Percentiles rank a stretch among this genome's conserved stretches.
phyloP scores from a whole-genome alignment of 2,113 vertebrate genomes.

The Charina bottae region DNA sequence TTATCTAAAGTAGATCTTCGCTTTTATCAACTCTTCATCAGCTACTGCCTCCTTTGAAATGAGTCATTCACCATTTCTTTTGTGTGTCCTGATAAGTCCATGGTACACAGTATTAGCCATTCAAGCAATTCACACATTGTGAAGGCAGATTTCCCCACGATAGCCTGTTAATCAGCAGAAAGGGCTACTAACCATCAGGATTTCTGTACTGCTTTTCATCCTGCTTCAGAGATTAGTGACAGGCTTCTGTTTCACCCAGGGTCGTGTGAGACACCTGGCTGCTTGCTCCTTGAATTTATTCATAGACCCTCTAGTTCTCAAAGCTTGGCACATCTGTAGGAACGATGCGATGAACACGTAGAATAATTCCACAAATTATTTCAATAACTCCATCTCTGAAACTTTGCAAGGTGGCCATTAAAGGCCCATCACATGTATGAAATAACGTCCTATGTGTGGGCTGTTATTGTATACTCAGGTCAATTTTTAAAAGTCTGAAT shows the following conservation, averaged over 20 bases:
- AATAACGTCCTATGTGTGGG: not conserved
- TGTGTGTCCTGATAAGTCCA: not conserved
- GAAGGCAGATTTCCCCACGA: not conserved
- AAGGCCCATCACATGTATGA: not conserved
- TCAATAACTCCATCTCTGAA: not conserved
- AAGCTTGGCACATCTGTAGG: not conserved
- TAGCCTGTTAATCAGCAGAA: slow-evolving; percentile 13
- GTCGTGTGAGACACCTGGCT: not conserved
- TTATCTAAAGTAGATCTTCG: not conserved
- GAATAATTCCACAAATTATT: not conserved
- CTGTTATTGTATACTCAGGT: not conserved
- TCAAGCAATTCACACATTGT: not conserved
- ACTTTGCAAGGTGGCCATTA: not conserved
- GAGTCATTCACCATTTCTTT: not conserved
- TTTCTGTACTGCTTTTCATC: not conserved
- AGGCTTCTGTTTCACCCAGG: not conserved
- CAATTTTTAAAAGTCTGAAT: not conserved
- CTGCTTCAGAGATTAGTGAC: not conserved
- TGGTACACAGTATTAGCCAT: not conserved
- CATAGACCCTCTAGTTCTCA: not conserved
- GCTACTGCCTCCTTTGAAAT: not conserved
- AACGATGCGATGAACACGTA: not conserved
- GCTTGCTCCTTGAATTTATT: not conserved
- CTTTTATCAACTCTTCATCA: not conserved
- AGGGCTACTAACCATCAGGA: not conserved